These are phyloP conservation scores for Gephyroberyx darwinii DNA, from an alignment of 2,797 vertebrate genomes.

Conservation along the genomic window DNA sequence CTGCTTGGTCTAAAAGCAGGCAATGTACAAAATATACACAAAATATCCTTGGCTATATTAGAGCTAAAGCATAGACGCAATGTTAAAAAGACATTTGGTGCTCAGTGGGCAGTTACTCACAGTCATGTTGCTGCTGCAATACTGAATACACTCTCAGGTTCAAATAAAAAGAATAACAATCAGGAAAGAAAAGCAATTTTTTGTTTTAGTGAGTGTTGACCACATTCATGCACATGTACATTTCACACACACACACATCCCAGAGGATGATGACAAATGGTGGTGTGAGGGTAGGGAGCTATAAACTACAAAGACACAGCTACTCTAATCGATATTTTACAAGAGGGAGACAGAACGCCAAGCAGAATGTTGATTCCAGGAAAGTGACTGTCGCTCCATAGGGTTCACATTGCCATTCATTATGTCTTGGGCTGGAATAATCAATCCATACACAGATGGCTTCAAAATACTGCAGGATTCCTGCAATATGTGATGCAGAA, in stretches of 20 bases:
- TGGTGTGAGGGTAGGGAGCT: neutral
- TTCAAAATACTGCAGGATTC: conserved; percentile 21
- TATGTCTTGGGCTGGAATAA: conserved; percentile 42
- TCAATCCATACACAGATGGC: conserved; percentile 40
- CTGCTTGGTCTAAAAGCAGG: too few relatives aligned
- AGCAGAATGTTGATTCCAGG: conserved; percentile 52
- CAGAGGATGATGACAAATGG: conserved; percentile 15
- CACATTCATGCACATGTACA: neutral
- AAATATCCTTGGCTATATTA: too few relatives aligned
- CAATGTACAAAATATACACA: too few relatives aligned
- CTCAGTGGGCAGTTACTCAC: neutral
- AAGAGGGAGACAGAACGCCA: conserved; percentile 41
- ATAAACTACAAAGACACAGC: conserved; percentile 28
- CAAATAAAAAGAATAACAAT: neutral
- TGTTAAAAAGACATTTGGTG: too few relatives aligned
- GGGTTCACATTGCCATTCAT: conserved; percentile 38
- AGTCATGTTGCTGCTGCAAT: neutral
- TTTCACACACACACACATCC: conserved; percentile 1
- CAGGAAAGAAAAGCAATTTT: conserved; percentile 21
- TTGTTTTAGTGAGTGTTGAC: neutral
- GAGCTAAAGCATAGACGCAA: too few relatives aligned
- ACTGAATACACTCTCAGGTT: neutral
- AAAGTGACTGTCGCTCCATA: conserved; percentile 40
- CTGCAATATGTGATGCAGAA: conserved; percentile 13
- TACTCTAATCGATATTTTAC: conserved; percentile 61